Evolutionary conservation across 2,113 vertebrate genomes (phyloP), one percentile per base, ranked within the genome.

Genomic region (Apus apus): DNA sequence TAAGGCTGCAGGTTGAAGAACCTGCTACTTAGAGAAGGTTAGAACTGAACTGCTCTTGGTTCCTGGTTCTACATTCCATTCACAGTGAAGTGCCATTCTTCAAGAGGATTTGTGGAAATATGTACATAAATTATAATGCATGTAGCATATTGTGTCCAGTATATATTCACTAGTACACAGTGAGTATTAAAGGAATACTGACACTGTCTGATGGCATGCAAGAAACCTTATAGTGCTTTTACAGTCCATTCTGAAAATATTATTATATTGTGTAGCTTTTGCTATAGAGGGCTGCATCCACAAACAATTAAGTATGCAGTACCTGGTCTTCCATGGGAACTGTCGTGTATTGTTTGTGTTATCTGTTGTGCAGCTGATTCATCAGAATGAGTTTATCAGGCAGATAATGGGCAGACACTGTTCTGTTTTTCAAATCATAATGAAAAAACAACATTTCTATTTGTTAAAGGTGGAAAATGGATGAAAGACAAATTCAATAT

Each of bases 351-450:
- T 94, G 45, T 87, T 96, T 90, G 19, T 82, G 50, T n/a, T 93
- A 84, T 66, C 58, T 90, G 43, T 85, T 86, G 51, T 85, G 38
- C 53, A 92, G 62, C 85, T 95, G 73, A 96, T 97, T 96, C 61
- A 91, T 56, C 82, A 9, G 58, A 53, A 83, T 92, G 45, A 81
- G 29, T 93, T 97, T 95, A 83, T 96, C 67, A 57, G 32, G 57
- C 88, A 75, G 82, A 79, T 90, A 97, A 89, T 40, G 71, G 94
- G 54, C 65, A 87, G 72, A 89, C 57, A 67, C 21, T 60, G 29
- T 73, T 71, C 64, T 78, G 51, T 34, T 93, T 87, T 79, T 93
- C 74, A 78, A 36, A 80, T 91, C 87, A 68, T 34, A 78, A 61
- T 58, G 17, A 94, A 78, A 25, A 91, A 91, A 89, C 0, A 2